A percentile compares a stretch with the other conserved stretches of the same genome.
Conservation (phyloP, 2,888 invertebrate species). For the Cataglyphis altisquamis region DNA sequence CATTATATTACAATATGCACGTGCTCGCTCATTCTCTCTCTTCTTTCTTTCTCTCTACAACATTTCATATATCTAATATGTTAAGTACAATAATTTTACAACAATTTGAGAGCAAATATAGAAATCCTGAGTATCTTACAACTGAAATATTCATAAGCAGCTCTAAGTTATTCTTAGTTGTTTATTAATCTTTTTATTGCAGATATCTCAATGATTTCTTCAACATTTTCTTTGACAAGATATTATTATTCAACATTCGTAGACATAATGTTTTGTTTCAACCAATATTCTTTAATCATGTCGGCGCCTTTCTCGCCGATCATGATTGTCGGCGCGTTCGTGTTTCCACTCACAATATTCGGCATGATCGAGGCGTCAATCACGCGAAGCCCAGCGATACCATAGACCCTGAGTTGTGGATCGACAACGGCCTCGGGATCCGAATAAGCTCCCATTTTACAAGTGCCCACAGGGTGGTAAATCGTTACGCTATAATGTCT, state of each 20-base stretch:
- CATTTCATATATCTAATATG: not conserved
- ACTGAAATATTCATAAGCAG: not conserved
- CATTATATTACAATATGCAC: not conserved
- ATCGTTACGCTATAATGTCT: constrained; percentile 93
- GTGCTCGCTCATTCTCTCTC: not conserved
- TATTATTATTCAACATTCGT: not conserved
- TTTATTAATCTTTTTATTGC: not conserved
- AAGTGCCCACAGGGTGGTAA: constrained; percentile 95
- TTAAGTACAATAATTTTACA: not conserved
- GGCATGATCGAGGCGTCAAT: constrained; percentile 96
- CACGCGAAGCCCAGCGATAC: constrained; percentile 92
- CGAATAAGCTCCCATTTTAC: constrained; percentile 96
- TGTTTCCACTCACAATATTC: constrained; percentile 94
- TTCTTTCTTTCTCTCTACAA: not conserved
- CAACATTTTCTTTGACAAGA: not conserved
- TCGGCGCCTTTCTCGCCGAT: constrained; percentile 96
- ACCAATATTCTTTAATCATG: constrained; percentile 94
- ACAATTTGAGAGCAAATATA: not conserved
- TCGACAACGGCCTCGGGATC: constrained; percentile 94
- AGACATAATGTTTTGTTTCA: constrained; percentile 87
- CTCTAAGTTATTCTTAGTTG: not conserved
- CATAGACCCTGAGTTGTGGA: constrained; percentile 92
- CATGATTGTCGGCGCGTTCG: constrained; percentile 96
- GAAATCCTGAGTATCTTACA: not conserved
- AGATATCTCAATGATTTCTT: not conserved